A percentile compares a stretch with the other conserved stretches of the same genome.
phyloP scores from a whole-genome alignment of 2,888 invertebrate genomes.

The Nemotelus pantherinus region DNA sequence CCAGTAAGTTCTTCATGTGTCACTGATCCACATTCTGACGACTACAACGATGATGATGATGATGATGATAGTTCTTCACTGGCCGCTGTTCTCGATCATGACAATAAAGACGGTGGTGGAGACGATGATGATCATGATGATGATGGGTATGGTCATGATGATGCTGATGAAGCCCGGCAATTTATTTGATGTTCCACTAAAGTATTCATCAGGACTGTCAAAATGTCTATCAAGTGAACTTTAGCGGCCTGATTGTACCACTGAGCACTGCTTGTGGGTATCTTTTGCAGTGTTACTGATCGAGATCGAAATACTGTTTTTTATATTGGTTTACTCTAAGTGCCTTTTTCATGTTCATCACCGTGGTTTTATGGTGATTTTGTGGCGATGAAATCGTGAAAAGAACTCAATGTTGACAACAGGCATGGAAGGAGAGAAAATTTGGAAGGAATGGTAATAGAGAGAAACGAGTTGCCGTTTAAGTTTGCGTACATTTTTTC shows the following conservation, averaged over 20 bases:
- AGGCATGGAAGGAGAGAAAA: neutral
- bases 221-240: slow-evolving; percentile 27
- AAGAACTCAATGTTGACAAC: neutral
- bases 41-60: neutral
- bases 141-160: slow-evolving; percentile 1
- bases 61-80: neutral
- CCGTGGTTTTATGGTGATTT: neutral
- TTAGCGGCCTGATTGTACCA: neutral
- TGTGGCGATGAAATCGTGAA: neutral
- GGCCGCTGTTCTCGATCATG: neutral
- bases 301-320: too few species aligned
- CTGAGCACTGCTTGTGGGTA: too few species aligned
- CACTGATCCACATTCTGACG: slow-evolving; percentile 21
- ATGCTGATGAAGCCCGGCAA: neutral
- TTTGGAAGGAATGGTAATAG: too few species aligned
- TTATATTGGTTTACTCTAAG: neutral
- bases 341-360: slow-evolving; percentile 33
- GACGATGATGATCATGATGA: slow-evolving; percentile 2
- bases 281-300: too few species aligned
- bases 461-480: too few species aligned
- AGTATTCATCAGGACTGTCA: slow-evolving; percentile 36
- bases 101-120: neutral
- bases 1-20: slow-evolving; percentile 24
- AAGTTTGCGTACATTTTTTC: too few species aligned
- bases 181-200: slow-evolving; percentile 15